Conservation (phyloP, 1,140 invertebrate genomes). For the Eriocheir sinensis region DNA sequence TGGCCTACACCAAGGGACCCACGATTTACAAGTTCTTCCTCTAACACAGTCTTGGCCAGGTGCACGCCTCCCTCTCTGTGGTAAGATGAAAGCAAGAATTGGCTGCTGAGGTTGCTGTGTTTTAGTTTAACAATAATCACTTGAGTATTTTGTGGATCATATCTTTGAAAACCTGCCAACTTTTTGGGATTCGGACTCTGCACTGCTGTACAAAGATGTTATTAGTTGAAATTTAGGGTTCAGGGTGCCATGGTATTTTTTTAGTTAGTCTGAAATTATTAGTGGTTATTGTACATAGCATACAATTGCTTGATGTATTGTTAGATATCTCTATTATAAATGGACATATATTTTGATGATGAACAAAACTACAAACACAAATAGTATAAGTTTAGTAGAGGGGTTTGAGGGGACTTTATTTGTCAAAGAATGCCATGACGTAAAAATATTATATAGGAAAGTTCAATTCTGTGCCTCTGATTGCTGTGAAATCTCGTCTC, state of each 20-base stretch:
- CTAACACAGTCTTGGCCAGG: background rate
- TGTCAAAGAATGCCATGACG: background rate
- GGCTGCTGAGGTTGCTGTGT: background rate
- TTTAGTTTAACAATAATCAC: background rate
- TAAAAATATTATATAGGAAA: background rate
- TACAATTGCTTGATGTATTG: too few species aligned
- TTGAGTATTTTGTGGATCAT: background rate
- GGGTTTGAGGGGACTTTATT: background rate
- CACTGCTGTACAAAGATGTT: background rate
- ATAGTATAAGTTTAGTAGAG: background rate
- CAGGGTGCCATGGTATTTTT: background rate
- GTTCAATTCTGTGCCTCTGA: background rate
- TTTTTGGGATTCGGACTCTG: background rate
- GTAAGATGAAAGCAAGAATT: background rate
- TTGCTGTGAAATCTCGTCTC: constrained; percentile 13
- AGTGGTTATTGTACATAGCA: too few species aligned
- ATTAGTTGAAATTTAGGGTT: background rate
- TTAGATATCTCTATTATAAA: background rate
- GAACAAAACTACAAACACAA: background rate
- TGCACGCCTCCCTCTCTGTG: background rate
- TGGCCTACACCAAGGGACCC: constrained; percentile 60
- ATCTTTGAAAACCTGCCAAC: background rate
- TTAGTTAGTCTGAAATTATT: background rate
- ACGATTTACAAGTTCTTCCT: background rate
- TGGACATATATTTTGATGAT: background rate